Evolutionary conservation across 1,140 invertebrate genomes (phyloP), one percentile per base, ranked within the genome.

Genomic region (Oreohelix idahoensis): DNA sequence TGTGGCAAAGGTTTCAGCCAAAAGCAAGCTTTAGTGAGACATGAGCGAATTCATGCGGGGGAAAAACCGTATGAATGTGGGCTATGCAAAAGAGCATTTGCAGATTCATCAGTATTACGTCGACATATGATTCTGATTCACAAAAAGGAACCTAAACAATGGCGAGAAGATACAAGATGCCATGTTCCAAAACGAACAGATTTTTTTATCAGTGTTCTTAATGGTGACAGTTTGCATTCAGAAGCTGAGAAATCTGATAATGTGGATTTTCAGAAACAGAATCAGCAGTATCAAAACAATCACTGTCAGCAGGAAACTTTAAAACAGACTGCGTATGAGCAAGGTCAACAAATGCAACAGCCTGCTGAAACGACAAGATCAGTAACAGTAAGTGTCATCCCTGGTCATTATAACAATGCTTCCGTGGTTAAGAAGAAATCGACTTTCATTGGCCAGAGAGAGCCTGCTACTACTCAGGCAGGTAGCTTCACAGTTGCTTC

Each of bases 1-100:
- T 92, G 91, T 86, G 88, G 88, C 0, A 79, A 88, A 73, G 86
- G 86, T 2, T 92, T 92, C 80, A 89, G 89, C n/a, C 90, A 91
- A 69, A 90, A 90, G 69, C 88, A 90, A 75, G 89, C 89, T 23
- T 79, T 89, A 2, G 85, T 87, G 77, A 78, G 88, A 0, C 98
- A 99, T 92, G 94, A 98, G 69, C 94, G 97, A 71, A 98, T 97
- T 1, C 98, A 99, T 92, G 97, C 96, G 0, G 97, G 97, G 0
- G 97, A 98, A 91, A 95, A 97, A 89, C 98, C 98, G 0, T 99
- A 98, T 92, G 89, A 87, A 13, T 91, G 92, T 86, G 87, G 91
- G 82, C 92, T 94, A 36, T 95, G 95, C 90, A 91, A 93, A 63
- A 94, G 95, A 87, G 93, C 93, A 10, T 95, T 95, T 86, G 88